These are phyloP conservation scores for Dreissena polymorpha DNA, from an alignment of 1,140 invertebrate species.

Conservation along the genomic window DNA sequence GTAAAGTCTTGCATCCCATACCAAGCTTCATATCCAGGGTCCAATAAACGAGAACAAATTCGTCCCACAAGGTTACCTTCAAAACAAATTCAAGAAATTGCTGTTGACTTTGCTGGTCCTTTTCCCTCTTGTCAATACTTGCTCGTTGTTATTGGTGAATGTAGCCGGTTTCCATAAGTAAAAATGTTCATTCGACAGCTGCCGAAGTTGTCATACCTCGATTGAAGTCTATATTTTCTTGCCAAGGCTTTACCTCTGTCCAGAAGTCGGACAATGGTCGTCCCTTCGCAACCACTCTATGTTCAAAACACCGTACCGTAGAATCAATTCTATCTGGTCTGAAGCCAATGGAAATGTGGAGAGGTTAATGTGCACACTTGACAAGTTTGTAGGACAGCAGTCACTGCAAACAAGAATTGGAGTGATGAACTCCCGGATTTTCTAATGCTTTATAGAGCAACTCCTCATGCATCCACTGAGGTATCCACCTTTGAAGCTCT, in stretches of 20 bases:
- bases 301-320: slow-evolving; percentile 55
- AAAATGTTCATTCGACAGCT: slow-evolving; percentile 60
- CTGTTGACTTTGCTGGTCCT: too few relatives aligned
- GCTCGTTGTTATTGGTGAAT: slow-evolving; percentile 65
- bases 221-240: slow-evolving; percentile 59
- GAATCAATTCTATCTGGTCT: slow-evolving; percentile 56
- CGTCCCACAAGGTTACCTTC: slow-evolving; percentile 54
- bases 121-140: slow-evolving; percentile 60
- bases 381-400: neutral
- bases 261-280: too few relatives aligned
- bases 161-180: slow-evolving; percentile 63
- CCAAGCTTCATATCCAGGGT: slow-evolving; percentile 40
- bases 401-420: too few relatives aligned
- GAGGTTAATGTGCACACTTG: slow-evolving; percentile 54
- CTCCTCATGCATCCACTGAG: slow-evolving; percentile 42
- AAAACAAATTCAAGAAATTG: slow-evolving; percentile 58
- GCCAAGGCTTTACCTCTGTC: slow-evolving; percentile 25
- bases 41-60: slow-evolving; percentile 57
- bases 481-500: slow-evolving; percentile 51
- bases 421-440: too few relatives aligned
- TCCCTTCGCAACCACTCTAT: slow-evolving; percentile 19
- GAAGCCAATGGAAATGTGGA: slow-evolving; percentile 56
- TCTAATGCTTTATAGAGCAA: slow-evolving; percentile 49
- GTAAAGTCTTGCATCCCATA: too few relatives aligned
- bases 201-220: slow-evolving; percentile 44